Evolutionary conservation across 2,113 vertebrate species (phyloP), one percentile per base, ranked within the genome.

Genomic region (Hippocampus barbouri): DNA sequence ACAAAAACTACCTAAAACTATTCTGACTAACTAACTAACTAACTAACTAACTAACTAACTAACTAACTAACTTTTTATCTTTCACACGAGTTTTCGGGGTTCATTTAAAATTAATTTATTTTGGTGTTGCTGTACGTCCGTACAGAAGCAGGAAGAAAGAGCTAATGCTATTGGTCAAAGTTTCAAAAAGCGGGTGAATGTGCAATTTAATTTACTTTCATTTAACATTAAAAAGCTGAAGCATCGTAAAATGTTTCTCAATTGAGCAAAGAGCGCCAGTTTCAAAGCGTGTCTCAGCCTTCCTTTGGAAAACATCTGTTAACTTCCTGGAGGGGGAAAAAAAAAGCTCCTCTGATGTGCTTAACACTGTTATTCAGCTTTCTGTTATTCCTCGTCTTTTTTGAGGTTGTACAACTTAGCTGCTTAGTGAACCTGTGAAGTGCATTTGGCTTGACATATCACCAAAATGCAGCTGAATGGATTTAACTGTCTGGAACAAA

Each of bases 401-500:
- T 60, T 66, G 34, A 25, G 25, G 60, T 61, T 14, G 16, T 47
- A 68, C 45, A 57, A 82, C 74, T 70, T 83, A 87, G 86, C 86
- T 86, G 85, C 70, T 84, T 70, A 53, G 45, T 53, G 15, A 23
- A 74, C 66, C 69, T 64, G 70, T 72, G 56, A 73, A 79, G 80
- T 49, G 57, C 53, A 77, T 76, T 84, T 68, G 73, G 74, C 40
- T 75, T 75, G 70, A 80, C 65, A 65, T 78, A 82, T 82, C 82
- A 70, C 71, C 73, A 25, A 75, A 84, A 76, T 64, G 70, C 79
- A 79, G 81, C 79, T 86, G 83, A 79, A 71, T 79, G 75, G 78
- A 82, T 2, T 87, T 76, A 86, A 85, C 79, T 70, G 78, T 69
- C 69, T 85, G 79, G 80, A 86, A 85, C 83, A 82, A 83, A 86